A percentile compares a stretch with the other conserved stretches of the same genome.
Conservation (phyloP, 2,113 vertebrate species). For the Atrichornis clamosus region DNA sequence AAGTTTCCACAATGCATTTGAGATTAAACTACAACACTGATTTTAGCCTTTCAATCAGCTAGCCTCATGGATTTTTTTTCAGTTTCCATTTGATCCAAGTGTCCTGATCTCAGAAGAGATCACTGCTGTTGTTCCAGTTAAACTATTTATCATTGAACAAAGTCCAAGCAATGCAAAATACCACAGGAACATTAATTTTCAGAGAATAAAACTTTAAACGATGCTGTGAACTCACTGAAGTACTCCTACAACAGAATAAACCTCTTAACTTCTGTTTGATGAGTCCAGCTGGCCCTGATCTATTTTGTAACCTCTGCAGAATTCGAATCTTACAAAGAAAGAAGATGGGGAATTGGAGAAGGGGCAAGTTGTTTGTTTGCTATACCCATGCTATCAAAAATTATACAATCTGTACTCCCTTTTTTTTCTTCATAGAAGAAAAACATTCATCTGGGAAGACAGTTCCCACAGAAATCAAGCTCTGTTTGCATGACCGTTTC, state of each 20-base stretch:
- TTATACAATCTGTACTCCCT: neutral
- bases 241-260: slow-evolving; percentile 20
- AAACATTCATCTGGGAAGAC: neutral
- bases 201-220: neutral
- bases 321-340: neutral
- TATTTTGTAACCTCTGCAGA: neutral
- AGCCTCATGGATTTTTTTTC: neutral
- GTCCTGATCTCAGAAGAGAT: neutral
- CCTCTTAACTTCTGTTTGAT: neutral
- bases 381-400: neutral
- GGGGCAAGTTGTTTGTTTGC: neutral
- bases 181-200: neutral
- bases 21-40: neutral
- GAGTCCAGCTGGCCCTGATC: neutral
- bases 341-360: neutral
- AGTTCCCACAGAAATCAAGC: neutral
- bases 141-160: slow-evolving; percentile 37
- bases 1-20: neutral
- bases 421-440: neutral
- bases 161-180: slow-evolving; percentile 40
- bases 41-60: neutral
- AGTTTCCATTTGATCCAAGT: neutral
- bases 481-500: neutral
- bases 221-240: neutral
- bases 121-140: neutral